Conservation (phyloP, 1,140 invertebrate genomes). For the Drosophila parvula region DNA sequence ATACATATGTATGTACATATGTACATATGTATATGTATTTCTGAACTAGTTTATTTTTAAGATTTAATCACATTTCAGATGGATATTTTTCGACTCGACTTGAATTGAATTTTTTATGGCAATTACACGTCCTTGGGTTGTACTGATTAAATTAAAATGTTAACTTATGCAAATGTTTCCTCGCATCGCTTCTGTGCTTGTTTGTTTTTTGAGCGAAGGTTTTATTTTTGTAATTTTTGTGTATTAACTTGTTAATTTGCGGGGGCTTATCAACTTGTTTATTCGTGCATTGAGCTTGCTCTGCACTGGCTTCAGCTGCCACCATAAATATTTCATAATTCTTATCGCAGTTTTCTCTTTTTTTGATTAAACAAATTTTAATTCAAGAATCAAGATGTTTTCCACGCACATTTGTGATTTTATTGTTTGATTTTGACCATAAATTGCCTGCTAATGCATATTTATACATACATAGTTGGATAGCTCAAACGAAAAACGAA, state of each 20-base stretch:
- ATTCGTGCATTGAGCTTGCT: neutral
- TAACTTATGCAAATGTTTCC: constrained; percentile 29
- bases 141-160: constrained; percentile 4
- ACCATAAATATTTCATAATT: constrained; percentile 4
- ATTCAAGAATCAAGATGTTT: constrained; percentile 3
- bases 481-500: constrained; percentile 8
- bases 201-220: neutral
- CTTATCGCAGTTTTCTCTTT: neutral
- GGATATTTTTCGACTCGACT: constrained; percentile 12
- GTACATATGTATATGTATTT: neutral
- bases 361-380: neutral
- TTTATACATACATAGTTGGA: constrained; percentile 22
- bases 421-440: constrained; percentile 39
- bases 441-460: constrained; percentile 47
- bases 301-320: constrained; percentile 6
- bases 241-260: constrained; percentile 30
- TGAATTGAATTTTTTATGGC: constrained; percentile 22
- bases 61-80: constrained; percentile 19
- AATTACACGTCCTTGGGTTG: constrained; percentile 31
- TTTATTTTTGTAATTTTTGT: constrained; percentile 6
- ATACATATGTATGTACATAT: no score
- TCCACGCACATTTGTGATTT: constrained; percentile 47
- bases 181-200: neutral
- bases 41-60: constrained; percentile 30
- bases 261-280: constrained; percentile 25